Conservation (phyloP, 2,113 vertebrate genomes). For the Xiphorhynchus elegans region DNA sequence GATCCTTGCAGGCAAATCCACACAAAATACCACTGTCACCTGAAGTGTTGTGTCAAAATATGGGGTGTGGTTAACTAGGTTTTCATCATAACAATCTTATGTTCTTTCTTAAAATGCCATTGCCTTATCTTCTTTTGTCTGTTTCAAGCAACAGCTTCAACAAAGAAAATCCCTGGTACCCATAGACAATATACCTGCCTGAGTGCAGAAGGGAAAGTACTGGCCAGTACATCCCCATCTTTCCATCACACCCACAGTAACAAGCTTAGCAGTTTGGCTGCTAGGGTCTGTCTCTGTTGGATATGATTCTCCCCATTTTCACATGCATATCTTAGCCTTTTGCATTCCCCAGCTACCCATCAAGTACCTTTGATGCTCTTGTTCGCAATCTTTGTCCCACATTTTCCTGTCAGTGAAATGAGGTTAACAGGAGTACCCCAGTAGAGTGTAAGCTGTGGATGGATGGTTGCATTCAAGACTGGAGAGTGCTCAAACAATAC, state of each 20-base stretch:
- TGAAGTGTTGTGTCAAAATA: neutral
- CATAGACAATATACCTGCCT: neutral
- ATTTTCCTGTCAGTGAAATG: neutral
- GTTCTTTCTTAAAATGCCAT: neutral
- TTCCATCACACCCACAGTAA: neutral
- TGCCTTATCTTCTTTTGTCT: neutral
- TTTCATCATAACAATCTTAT: neutral
- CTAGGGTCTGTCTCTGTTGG: neutral
- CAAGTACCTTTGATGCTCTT: neutral
- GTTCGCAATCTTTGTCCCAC: neutral
- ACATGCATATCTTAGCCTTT: neutral
- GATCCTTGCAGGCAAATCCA: neutral
- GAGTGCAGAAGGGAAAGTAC: neutral
- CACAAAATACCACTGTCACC: neutral
- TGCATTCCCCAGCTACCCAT: neutral
- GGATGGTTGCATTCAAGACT: neutral
- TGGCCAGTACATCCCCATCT: neutral
- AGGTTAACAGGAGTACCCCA: neutral
- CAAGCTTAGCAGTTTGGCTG: neutral
- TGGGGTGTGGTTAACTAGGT: fast-evolving
- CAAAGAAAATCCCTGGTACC: neutral
- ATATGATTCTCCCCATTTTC: fast-evolving
- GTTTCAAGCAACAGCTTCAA: neutral
- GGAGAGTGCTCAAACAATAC: neutral
- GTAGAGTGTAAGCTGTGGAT: neutral